phyloP scores from a whole-genome alignment of 1,140 invertebrate species.

The Orchestia grillus region DNA sequence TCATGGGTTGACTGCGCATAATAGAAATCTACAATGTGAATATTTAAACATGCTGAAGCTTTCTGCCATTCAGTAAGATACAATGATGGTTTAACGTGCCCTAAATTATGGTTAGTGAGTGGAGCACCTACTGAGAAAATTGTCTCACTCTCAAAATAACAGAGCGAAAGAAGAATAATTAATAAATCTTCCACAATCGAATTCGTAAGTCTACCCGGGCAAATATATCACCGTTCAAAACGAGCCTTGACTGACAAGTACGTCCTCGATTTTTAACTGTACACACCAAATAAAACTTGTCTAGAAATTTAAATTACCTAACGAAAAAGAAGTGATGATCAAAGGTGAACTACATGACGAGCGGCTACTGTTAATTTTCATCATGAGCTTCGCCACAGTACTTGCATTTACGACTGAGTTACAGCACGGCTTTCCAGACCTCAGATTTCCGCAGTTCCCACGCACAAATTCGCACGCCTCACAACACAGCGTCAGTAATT shows the following conservation, averaged over 20 bases:
- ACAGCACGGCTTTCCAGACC: neutral
- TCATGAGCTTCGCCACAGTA: neutral
- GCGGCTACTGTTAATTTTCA: neutral
- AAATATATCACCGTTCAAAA: neutral
- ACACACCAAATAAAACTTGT: neutral
- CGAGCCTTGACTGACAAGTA: neutral
- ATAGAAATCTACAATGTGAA: neutral
- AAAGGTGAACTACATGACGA: neutral
- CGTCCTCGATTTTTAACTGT: neutral
- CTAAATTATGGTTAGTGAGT: too few relatives aligned
- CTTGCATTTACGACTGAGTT: neutral
- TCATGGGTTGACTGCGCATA: too few relatives aligned
- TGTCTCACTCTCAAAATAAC: too few relatives aligned
- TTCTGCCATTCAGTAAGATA: neutral
- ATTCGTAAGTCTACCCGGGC: neutral
- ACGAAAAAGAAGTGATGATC: neutral
- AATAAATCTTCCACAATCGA: neutral
- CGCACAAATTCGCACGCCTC: conserved; percentile 10
- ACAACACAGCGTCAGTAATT: neutral
- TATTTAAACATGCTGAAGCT: neutral
- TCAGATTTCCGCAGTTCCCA: neutral
- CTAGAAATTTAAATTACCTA: neutral
- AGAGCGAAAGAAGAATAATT: too few relatives aligned
- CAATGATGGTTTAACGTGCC: too few relatives aligned
- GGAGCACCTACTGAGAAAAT: too few relatives aligned